These are phyloP conservation scores for Meriones psammophilus DNA, from an alignment of 2,797 vertebrate genomes.

Conservation along the genomic window DNA sequence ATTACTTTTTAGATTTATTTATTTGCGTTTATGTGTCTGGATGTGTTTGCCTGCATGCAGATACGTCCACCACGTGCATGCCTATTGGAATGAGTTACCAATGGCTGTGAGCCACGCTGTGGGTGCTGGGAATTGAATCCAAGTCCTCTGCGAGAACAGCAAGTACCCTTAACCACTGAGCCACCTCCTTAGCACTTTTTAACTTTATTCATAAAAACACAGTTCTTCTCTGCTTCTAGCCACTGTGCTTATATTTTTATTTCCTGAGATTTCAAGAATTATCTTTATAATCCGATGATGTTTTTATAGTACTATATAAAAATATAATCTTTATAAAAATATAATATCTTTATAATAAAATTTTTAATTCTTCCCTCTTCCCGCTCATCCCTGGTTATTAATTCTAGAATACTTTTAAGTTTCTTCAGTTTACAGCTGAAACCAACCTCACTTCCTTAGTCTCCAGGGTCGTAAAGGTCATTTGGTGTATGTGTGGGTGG, in stretches of 20 bases:
- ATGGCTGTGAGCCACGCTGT: not conserved
- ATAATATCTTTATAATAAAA: not conserved
- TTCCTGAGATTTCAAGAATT: constrained; percentile 46
- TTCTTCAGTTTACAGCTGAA: constrained; percentile 30
- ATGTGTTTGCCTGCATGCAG: not conserved
- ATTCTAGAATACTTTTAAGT: constrained; percentile 16
- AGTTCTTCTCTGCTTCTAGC: not conserved
- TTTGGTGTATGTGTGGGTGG: not conserved
- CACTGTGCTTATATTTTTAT: not conserved
- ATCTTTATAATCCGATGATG: not conserved
- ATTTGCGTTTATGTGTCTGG: not conserved
- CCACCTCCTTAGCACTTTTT: not conserved
- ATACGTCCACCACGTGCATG: not conserved
- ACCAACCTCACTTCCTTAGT: not conserved
- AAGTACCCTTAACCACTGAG: not conserved
- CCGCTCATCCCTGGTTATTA: not conserved
- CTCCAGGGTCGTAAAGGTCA: not conserved
- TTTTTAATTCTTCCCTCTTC: not conserved
- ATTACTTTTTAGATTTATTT: not conserved
- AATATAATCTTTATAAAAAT: no score
- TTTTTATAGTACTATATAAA: no score
- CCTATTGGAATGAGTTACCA: not conserved
- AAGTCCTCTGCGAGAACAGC: not conserved
- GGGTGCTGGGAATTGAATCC: not conserved
- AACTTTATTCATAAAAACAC: not conserved